These are phyloP conservation scores for Bruchidius siliquastri DNA, from an alignment of 2,888 invertebrate genomes.

Conservation along the genomic window DNA sequence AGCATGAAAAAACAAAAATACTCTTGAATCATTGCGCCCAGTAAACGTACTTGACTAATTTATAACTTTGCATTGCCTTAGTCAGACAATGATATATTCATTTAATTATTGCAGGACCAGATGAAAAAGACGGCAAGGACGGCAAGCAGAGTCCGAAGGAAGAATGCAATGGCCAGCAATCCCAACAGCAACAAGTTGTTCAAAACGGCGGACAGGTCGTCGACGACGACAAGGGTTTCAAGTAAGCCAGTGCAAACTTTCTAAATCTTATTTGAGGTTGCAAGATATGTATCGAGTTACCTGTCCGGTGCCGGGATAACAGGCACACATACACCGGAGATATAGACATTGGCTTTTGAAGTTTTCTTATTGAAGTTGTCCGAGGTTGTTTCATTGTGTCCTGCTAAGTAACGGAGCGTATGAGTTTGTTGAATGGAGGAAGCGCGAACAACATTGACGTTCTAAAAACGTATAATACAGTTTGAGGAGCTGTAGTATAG, in stretches of 20 bases:
- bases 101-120: not conserved
- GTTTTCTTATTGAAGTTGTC: not conserved
- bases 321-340: not conserved
- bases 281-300: not conserved
- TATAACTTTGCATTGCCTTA: too few relatives aligned
- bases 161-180: constrained; percentile 24
- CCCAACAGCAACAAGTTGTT: constrained; percentile 32
- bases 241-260: constrained; percentile 58
- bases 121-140: constrained; percentile 50
- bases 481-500: too few relatives aligned
- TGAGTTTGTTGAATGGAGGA: too few relatives aligned
- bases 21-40: too few relatives aligned
- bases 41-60: too few relatives aligned
- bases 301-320: constrained; percentile 2
- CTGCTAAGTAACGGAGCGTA: too few relatives aligned
- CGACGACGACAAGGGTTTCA: constrained; percentile 80
- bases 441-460: too few relatives aligned
- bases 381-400: too few relatives aligned
- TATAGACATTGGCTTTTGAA: not conserved
- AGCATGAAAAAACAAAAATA: too few relatives aligned
- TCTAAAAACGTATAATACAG: too few relatives aligned
- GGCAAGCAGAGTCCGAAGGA: constrained; percentile 56
- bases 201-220: constrained; percentile 45
- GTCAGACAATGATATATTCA: too few relatives aligned
- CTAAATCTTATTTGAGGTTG: not conserved